Evolutionary conservation across 1,140 invertebrate species (phyloP), one percentile per base, ranked within the genome.

Genomic region (Zaprionus vittiger): DNA sequence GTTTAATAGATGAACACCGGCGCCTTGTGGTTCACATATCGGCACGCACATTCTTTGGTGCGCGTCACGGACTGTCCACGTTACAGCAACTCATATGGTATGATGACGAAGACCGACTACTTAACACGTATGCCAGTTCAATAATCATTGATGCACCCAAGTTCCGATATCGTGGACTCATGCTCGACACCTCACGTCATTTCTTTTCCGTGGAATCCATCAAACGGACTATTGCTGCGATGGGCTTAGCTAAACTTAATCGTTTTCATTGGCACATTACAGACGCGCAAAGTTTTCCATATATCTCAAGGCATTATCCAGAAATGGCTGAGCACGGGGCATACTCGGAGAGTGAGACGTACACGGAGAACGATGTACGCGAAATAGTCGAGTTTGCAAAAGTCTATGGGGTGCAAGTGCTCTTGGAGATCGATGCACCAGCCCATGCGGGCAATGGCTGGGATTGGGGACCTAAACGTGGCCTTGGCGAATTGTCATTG

Each of bases 261-360:
- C 95, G 96, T 9, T 95, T 98, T 64, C 97, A 98, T 92, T 97
- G 96, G 96, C 97, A 98, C 84, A 94, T 96, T 0, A 97, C 96
- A 2, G 97, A 97, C 87, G 95, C 96, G 0, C 97, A 98, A 80
- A 97, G 96, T 81, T 97, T 97, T 92, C 97, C 97, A 0, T 94
- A 97, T 73, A 93, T 95, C 38, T 94, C 96, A 4, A 94, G 95
- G 14, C 94, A 94, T 66, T 95, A 96, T 31, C 97, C 97, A 0
- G 94, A 96, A 77, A 93, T 98, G 85, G 94, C 95, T 1, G 94
- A 95, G 70, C 95, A 95, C 77, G 97, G 97, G 15, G 96, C 97
- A 0, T 97, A 97, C 83, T 95, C 95, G 5, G 93, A 94, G 0
- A 94, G 95, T 28, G 94, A 96, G 79, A 94, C 95, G 0, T 98